Evolutionary conservation across 2,113 vertebrate genomes (phyloP).

Genomic region (Scalopus aquaticus): DNA sequence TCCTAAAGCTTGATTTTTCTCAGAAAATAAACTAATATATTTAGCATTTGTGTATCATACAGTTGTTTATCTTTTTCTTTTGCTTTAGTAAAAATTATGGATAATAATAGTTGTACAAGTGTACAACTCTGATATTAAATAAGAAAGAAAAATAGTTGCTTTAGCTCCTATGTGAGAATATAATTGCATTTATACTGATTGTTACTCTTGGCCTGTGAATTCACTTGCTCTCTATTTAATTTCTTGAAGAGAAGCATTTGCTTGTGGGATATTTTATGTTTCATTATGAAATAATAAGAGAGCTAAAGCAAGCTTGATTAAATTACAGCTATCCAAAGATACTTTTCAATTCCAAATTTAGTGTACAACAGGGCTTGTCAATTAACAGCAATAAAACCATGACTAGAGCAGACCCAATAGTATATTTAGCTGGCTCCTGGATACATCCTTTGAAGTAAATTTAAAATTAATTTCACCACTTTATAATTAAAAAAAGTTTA

Average conservation of each 20-base stretch:
- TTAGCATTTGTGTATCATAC: not conserved
- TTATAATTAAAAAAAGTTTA: constrained; percentile 6
- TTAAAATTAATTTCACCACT: constrained; percentile 42
- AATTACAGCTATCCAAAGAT: constrained; percentile 59
- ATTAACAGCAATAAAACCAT: constrained; percentile 51
- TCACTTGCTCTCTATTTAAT: constrained; percentile 54
- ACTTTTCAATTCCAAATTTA: constrained; percentile 66
- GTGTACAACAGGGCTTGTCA: constrained; percentile 53
- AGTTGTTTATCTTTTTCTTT: not conserved
- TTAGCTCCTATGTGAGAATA: not conserved
- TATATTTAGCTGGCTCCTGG: constrained; percentile 25
- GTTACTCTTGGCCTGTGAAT: constrained; percentile 48
- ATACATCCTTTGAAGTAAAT: constrained; percentile 28
- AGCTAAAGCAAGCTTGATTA: constrained; percentile 66
- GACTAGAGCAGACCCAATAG: not conserved
- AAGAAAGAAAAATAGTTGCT: not conserved
- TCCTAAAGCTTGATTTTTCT: not conserved
- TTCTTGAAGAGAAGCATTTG: constrained; percentile 58
- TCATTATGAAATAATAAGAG: constrained; percentile 74
- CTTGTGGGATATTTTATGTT: constrained; percentile 61
- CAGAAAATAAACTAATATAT: not conserved
- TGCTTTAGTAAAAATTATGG: not conserved
- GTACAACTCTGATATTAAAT: not conserved
- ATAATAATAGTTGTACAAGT: not conserved
- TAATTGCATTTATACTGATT: constrained; percentile 50